Evolutionary conservation across 2,113 vertebrate species (phyloP), one percentile per base, ranked within the genome.

Genomic region (Microtus montanus): DNA sequence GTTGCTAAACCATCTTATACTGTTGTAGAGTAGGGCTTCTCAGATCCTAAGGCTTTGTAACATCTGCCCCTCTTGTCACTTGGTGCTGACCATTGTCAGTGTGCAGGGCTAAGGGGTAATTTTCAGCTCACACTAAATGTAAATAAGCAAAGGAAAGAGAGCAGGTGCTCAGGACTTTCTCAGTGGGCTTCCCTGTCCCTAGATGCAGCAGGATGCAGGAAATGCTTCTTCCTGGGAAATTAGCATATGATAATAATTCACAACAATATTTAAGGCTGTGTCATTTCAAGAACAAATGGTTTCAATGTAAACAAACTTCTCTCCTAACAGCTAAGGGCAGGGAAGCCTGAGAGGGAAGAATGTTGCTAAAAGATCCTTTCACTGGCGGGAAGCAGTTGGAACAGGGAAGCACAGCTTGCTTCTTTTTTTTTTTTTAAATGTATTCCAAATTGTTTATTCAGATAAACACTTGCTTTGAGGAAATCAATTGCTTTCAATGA

Each of bases 281-380:
- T 74, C 90, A 52, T 78, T 74, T 95, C 47, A 80, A 95, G 84
- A 94, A 89, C 35, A 49, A 54, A 52, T 80, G 19, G 24, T 75
- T 89, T 80, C 71, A 26, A 0, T 75, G 6, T 44, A 78, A 75
- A 66, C 17, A 85, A 66, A 38, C 70, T 74, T 52, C 22, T 85
- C 30, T 71, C 47, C 68, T 71, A 91, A 41, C 74, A 71, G 68
- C 80, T 17, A 71, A 54, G 15, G 20, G 19, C 71, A 54, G 47
- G 63, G 41, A 84, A 66, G 41, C 7, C 61, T 85, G 4, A 5
- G 70, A 70, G 7, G 74, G 54, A 5, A 49, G 26, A 64, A 20
- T 47, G 15, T 61, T 82, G 88, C 70, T 75, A 38, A 92, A 89
- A 80, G 58, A 14, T 26, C n/a, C 30, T 74, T 3, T 84, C 41